Evolutionary conservation across 2,113 vertebrate genomes (phyloP).

Genomic region (Argyrosomus japonicus): DNA sequence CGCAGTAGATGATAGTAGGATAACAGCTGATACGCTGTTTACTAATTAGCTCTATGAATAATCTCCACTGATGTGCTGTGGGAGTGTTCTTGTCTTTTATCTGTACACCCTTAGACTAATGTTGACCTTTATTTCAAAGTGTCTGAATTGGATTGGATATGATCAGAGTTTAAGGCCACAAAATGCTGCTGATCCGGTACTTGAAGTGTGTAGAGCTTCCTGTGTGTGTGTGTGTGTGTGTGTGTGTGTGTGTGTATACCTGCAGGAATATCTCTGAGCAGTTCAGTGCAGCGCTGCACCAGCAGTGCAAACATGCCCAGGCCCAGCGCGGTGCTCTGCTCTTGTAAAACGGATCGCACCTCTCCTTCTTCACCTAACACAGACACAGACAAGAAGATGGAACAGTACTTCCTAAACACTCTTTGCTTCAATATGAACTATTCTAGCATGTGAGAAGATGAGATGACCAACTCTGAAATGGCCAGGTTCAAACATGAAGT

Average conservation of each 20-base stretch:
- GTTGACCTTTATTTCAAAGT: neutral
- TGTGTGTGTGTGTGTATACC: constrained; percentile 75
- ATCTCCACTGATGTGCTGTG: neutral
- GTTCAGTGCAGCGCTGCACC: constrained; percentile 90
- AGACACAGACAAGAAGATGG: constrained; percentile 51
- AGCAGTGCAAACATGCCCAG: constrained; percentile 94
- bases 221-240: neutral
- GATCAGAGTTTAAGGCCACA: neutral
- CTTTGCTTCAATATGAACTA: neutral
- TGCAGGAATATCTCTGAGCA: constrained; percentile 87
- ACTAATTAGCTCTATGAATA: neutral
- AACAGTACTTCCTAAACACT: neutral
- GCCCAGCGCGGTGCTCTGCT: constrained; percentile 92
- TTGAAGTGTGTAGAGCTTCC: neutral
- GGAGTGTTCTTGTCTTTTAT: neutral
- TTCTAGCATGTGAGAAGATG: too few species aligned
- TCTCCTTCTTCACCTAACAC: constrained; percentile 82
- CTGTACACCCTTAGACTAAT: neutral
- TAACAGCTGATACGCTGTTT: neutral
- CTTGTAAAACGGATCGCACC: constrained; percentile 90
- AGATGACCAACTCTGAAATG: neutral
- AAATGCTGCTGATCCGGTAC: neutral
- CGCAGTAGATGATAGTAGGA: neutral
- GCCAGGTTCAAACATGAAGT: too few species aligned
- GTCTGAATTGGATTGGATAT: neutral